Conservation (phyloP, 2,113 vertebrate species). For the Ameiurus melas region DNA sequence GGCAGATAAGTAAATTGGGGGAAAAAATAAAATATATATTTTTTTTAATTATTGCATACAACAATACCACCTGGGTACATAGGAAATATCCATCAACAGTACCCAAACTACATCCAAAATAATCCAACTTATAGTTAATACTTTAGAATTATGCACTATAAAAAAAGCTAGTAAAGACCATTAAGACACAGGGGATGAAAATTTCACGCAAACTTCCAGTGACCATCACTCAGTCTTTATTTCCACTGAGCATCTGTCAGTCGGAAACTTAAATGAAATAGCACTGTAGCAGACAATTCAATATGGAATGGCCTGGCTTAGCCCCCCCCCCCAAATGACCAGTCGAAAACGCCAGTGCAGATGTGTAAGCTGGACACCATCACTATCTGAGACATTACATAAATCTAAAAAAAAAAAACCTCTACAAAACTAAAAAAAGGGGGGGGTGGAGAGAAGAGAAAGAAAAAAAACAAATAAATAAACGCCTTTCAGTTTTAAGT, state of each 20-base stretch:
- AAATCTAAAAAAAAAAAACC: too few relatives aligned
- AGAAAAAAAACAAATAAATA: not conserved
- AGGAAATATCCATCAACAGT: not conserved
- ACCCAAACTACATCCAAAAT: not conserved
- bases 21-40: not conserved
- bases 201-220: not conserved
- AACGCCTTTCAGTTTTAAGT: not conserved
- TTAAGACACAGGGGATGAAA: not conserved
- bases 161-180: not conserved
- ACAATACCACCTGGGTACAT: not conserved
- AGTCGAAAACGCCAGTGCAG: conserved; percentile 43
- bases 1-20: not conserved
- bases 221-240: conserved; percentile 6
- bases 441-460: not conserved
- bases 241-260: conserved; percentile 16
- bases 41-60: not conserved
- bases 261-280: conserved; percentile 35
- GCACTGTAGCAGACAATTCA: conserved; percentile 39
- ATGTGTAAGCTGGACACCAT: conserved; percentile 53
- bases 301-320: conserved; percentile 11
- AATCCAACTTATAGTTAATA: too few relatives aligned
- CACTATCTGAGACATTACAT: conserved; percentile 66
- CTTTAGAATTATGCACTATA: not conserved
- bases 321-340: conserved; percentile 16
- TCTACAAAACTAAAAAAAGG: too few relatives aligned